Conservation (phyloP, 1,140 invertebrate species). For the Elysia chlorotica region DNA sequence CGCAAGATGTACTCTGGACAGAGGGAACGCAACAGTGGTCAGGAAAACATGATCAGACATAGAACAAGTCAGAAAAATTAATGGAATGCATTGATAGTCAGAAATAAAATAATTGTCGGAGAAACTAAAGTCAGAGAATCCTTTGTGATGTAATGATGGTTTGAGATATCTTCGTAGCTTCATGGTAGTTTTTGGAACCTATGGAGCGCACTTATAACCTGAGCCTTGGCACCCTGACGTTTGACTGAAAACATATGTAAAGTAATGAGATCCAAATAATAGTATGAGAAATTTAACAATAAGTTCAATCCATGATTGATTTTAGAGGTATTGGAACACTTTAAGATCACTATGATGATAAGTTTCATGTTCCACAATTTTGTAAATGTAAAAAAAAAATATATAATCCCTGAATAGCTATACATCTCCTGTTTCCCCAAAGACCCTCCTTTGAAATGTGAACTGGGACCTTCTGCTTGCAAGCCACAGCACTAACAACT, state of each 20-base stretch:
- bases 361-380: neutral
- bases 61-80: neutral
- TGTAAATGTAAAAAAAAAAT: neutral
- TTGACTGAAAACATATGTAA: too few relatives aligned
- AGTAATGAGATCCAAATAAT: too few relatives aligned
- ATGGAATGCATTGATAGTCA: neutral
- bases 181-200: neutral
- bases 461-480: neutral
- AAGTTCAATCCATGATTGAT: too few relatives aligned
- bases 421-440: neutral
- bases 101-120: too few relatives aligned
- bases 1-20: constrained; percentile 73
- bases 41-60: neutral
- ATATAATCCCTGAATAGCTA: constrained; percentile 8
- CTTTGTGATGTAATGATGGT: too few relatives aligned
- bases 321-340: too few relatives aligned
- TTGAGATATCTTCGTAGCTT: too few relatives aligned
- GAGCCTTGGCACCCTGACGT: too few relatives aligned
- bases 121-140: neutral
- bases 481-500: neutral
- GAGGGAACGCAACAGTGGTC: neutral
- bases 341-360: too few relatives aligned
- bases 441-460: neutral
- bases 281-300: too few relatives aligned
- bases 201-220: too few relatives aligned